Evolutionary conservation across 2,797 vertebrate species (phyloP), one percentile per base, ranked within the genome.

Genomic region (Anguilla anguilla): DNA sequence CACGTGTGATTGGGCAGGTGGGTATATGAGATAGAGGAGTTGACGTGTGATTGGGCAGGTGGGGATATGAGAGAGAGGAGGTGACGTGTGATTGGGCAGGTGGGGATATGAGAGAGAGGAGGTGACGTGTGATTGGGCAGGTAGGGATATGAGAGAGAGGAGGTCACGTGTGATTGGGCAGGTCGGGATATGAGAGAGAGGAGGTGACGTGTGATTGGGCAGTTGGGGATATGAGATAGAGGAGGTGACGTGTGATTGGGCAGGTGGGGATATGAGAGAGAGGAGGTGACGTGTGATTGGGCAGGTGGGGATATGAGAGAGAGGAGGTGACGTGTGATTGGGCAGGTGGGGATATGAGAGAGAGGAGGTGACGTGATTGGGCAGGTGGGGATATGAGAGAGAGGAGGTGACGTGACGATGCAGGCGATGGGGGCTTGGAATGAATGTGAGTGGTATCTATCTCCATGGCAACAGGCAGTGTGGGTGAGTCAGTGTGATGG

Each of bases 381-480:
- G 35, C 35, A 19, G 74, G 74, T 79, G 74, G 22, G 64, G n/a
- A 35, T 85, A 31, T 57, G n/a, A 59, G 11, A 88, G 31, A 31
- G 7, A 31, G n/a, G 25, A 9, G 69, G n/a, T 9, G 61, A 46
- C 35, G 93, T 87, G 77, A 57, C 85, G 11, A 88, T 9, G 3
- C 9, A 6, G 77, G 77, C 49, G 39, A 22, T 77, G 61, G 11
- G 91, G 91, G 92, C 91, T 90, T 86, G 90, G 90, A 91, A 93
- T 89, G 93, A 87, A 31, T 55, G 67, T 86, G 10, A 88, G 89
- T 91, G 92, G 91, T 93, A 94, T 94, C 92, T 92, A 93, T 95
- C 92, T 93, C 93, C 91, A 92, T 90, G 87, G 95, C 92, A 96
- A 95, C 95, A 95, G 94, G 95, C 94, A 94, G 93, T 91, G 93